Evolutionary conservation across 2,888 invertebrate genomes (phyloP).

Genomic region (Scaptomyza reducta): DNA sequence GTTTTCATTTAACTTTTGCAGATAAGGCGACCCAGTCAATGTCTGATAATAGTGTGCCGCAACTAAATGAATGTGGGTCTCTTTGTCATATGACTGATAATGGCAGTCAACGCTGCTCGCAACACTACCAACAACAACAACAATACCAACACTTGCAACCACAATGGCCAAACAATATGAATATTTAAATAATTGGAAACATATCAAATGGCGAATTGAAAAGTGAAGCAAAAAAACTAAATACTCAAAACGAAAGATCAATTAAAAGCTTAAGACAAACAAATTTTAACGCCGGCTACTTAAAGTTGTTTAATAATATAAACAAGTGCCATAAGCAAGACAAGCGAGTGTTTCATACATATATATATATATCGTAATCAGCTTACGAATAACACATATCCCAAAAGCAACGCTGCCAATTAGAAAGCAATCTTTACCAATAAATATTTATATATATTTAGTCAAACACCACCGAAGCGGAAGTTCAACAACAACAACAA

Average conservation of each 20-base stretch:
- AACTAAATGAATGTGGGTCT: slow-evolving; percentile 54
- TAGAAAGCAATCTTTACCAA: slow-evolving; percentile 41
- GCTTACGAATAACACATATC: slow-evolving; percentile 56
- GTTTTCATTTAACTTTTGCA: slow-evolving; percentile 44
- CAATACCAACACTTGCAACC: slow-evolving; percentile 44
- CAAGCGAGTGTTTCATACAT: neutral
- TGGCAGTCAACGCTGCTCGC: slow-evolving; percentile 40
- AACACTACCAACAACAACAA: slow-evolving; percentile 16
- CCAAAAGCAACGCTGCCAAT: slow-evolving; percentile 66
- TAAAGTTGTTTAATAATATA: slow-evolving; percentile 16
- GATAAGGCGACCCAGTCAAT: slow-evolving; percentile 61
- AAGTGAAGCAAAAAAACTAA: slow-evolving; percentile 34
- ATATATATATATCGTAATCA: neutral
- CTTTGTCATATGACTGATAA: slow-evolving; percentile 61
- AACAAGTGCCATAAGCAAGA: slow-evolving; percentile 57
- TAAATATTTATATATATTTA: slow-evolving; percentile 27
- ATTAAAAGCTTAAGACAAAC: slow-evolving; percentile 13
- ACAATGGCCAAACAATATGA: slow-evolving; percentile 80
- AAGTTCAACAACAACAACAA: slow-evolving; percentile 52
- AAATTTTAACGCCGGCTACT: slow-evolving; percentile 12
- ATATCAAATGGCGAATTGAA: slow-evolving; percentile 89
- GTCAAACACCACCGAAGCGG: slow-evolving; percentile 59
- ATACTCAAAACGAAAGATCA: slow-evolving; percentile 17
- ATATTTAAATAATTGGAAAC: slow-evolving; percentile 89
- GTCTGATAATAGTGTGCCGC: slow-evolving; percentile 51